Percentiles rank a stretch among this genome's conserved stretches.
Evolutionary conservation across 2,888 invertebrate species (phyloP).

Genomic region (Mythimna loreyi): DNA sequence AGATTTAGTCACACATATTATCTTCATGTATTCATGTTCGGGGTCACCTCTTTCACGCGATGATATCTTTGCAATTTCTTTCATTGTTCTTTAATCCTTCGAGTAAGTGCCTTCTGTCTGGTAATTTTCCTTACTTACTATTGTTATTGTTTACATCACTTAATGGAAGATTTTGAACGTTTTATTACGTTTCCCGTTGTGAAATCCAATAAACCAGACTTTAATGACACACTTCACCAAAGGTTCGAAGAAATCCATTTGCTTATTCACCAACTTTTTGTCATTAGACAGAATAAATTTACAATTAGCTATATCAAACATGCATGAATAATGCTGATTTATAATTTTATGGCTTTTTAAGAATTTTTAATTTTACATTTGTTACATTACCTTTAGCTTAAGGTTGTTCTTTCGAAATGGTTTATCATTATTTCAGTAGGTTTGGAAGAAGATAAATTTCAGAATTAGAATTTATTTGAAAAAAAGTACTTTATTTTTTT

Average conservation of each 20-base stretch:
- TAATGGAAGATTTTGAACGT: conserved; percentile 30
- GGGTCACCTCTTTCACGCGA: not conserved
- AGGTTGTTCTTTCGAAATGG: conserved; percentile 9
- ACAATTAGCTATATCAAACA: conserved; percentile 22
- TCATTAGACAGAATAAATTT: conserved; percentile 29
- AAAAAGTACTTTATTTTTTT: too few species aligned
- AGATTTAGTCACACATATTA: conserved; percentile 10
- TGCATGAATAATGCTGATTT: conserved; percentile 17
- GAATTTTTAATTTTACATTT: not conserved
- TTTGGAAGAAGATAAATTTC: not conserved
- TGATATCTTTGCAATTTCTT: conserved; percentile 12
- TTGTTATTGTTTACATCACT: conserved; percentile 22
- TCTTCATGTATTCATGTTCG: not conserved
- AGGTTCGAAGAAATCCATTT: conserved; percentile 40
- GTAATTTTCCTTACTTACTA: conserved; percentile 28
- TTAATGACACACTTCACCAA: conserved; percentile 33
- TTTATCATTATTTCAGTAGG: not conserved
- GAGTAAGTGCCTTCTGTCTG: not conserved
- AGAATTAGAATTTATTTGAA: too few species aligned
- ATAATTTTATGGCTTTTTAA: not conserved
- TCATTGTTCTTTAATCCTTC: conserved; percentile 17
- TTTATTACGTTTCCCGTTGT: conserved; percentile 44
- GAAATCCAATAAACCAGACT: conserved; percentile 38
- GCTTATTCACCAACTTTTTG: conserved; percentile 11
- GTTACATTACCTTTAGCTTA: not conserved